Percentiles rank a stretch among this genome's conserved stretches.
These are phyloP conservation scores for Limulus polyphemus DNA, from an alignment of 2,888 invertebrate species.

Conservation along the genomic window DNA sequence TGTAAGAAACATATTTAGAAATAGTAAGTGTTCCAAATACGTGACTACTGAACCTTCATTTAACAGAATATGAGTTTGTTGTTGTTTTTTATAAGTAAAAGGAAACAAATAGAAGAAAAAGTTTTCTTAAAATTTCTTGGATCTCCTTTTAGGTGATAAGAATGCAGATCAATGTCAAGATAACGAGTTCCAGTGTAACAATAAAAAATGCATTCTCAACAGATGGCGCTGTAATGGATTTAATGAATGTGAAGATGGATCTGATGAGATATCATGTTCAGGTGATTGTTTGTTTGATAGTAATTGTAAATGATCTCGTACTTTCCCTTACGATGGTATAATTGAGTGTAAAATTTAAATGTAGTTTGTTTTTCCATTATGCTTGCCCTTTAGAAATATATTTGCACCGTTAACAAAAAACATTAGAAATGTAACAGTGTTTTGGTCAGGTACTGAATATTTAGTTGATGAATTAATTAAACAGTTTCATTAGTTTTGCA, in stretches of 20 bases:
- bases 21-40: background rate
- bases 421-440: too few relatives aligned
- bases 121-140: background rate
- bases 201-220: conserved; percentile 21
- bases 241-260: conserved; percentile 25
- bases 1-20: too few relatives aligned
- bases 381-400: too few relatives aligned
- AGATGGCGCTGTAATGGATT: conserved; percentile 25
- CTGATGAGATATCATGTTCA: conserved; percentile 26
- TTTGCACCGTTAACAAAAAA: too few relatives aligned
- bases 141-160: conserved; percentile 9
- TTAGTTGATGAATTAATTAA: too few relatives aligned
- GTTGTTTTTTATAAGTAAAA: too few relatives aligned
- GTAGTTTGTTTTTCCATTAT: too few relatives aligned
- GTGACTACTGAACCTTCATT: background rate
- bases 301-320: too few relatives aligned
- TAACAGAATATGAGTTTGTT: background rate
- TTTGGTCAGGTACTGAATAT: too few relatives aligned
- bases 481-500: too few relatives aligned
- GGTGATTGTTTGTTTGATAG: conserved; percentile 5
- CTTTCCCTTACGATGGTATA: too few relatives aligned
- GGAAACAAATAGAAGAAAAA: background rate
- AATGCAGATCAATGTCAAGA: conserved; percentile 11
- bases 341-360: too few relatives aligned
- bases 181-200: conserved; percentile 19